Percentiles rank a stretch among this genome's conserved stretches.
phyloP scores from a whole-genome alignment of 1,140 invertebrate genomes.

The Sycophila sp. region DNA sequence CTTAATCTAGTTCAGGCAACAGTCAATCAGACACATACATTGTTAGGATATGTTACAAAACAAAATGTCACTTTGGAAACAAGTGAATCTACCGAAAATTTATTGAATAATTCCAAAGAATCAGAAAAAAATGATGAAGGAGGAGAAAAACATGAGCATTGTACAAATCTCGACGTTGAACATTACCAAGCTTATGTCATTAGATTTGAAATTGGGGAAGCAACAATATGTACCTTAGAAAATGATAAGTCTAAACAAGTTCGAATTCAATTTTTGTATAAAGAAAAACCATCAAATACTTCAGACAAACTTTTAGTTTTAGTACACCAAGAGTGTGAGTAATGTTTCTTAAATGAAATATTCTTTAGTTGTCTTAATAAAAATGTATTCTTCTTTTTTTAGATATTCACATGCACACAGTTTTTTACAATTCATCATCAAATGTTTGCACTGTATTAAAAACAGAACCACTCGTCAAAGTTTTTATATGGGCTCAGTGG shows the following conservation, averaged over 20 bases:
- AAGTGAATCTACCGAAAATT: slow-evolving; percentile 38
- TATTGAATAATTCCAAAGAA: slow-evolving; percentile 30
- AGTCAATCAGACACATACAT: slow-evolving; percentile 73
- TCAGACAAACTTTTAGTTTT: slow-evolving; percentile 78
- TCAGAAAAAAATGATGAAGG: slow-evolving; percentile 22
- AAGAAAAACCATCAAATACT: slow-evolving; percentile 72
- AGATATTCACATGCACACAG: slow-evolving; percentile 58
- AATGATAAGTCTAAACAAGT: slow-evolving; percentile 72
- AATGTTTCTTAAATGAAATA: neutral
- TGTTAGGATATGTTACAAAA: slow-evolving; percentile 76
- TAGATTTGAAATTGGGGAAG: slow-evolving; percentile 68
- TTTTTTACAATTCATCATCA: slow-evolving; percentile 43
- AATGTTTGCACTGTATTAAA: slow-evolving; percentile 58
- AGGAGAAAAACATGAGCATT: slow-evolving; percentile 13
- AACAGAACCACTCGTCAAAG: slow-evolving; percentile 74
- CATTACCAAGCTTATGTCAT: slow-evolving; percentile 68
- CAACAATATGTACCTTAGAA: slow-evolving; percentile 66
- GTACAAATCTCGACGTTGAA: slow-evolving; percentile 42
- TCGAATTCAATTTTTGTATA: slow-evolving; percentile 82
- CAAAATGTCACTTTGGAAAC: slow-evolving; percentile 40
- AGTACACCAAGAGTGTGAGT: slow-evolving; percentile 83
- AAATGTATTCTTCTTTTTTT: slow-evolving; percentile 9
- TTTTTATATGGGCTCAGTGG: slow-evolving; percentile 86
- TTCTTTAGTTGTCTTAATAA: too few species aligned
- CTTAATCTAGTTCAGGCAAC: slow-evolving; percentile 82